A percentile compares a stretch with the other conserved stretches of the same genome.
These are phyloP conservation scores for Corythornis cristatus DNA, from an alignment of 2,113 vertebrate species.

Conservation along the genomic window DNA sequence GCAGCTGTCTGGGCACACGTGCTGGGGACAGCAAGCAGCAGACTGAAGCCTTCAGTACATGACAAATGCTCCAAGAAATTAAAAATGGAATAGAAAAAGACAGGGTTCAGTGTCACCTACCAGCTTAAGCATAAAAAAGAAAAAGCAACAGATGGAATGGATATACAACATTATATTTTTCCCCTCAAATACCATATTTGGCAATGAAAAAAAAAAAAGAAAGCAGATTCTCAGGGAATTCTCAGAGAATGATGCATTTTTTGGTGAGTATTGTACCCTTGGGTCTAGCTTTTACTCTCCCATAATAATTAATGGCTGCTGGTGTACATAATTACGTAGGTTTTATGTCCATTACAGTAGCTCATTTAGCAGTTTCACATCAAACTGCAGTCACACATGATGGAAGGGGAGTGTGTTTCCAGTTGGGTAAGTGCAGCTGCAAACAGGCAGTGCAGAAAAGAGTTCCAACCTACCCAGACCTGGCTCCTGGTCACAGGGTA, in stretches of 20 bases:
- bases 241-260: not conserved
- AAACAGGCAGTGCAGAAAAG: not conserved
- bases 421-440: not conserved
- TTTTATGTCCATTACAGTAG: not conserved
- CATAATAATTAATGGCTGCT: not conserved
- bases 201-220: not conserved
- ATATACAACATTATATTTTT: not conserved
- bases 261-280: not conserved
- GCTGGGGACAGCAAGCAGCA: not conserved
- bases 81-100: not conserved
- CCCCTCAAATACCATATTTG: not conserved
- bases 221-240: not conserved
- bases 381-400: not conserved
- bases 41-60: not conserved
- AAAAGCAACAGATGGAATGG: not conserved
- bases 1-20: not conserved
- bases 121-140: not conserved
- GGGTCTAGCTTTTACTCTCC: not conserved
- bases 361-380: not conserved
- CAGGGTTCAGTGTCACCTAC: not conserved
- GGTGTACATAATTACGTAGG: not conserved
- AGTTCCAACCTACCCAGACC: rapidly evolving
- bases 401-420: not conserved
- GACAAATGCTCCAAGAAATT: not conserved
- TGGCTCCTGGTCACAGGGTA: not conserved